phyloP scores from a whole-genome alignment of 2,113 vertebrate species.

The Myiozetetes cayanensis region DNA sequence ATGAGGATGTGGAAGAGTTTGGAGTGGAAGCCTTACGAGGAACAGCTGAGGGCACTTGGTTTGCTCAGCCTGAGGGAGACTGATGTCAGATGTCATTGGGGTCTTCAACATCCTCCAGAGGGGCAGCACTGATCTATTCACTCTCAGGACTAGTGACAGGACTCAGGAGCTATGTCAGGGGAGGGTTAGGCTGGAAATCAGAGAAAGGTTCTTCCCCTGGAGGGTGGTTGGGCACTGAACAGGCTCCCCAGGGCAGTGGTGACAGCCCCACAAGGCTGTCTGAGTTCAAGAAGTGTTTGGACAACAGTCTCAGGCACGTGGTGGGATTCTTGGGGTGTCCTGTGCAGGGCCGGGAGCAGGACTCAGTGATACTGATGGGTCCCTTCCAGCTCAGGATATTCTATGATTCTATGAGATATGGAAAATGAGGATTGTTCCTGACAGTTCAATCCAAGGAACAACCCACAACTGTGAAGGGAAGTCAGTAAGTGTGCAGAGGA shows the following conservation, averaged over 20 bases:
- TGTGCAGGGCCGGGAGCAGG: background rate
- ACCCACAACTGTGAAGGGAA: background rate
- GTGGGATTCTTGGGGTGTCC: background rate
- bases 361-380: background rate
- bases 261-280: background rate
- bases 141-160: accelerated
- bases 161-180: background rate
- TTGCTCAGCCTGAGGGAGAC: background rate
- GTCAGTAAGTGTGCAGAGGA: background rate
- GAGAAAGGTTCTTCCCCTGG: background rate
- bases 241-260: background rate
- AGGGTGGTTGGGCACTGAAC: background rate
- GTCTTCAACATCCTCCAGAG: background rate
- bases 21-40: background rate
- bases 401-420: background rate
- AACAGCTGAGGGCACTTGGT: background rate
- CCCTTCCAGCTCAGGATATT: background rate
- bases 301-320: background rate
- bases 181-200: background rate
- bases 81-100: background rate
- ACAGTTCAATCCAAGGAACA: background rate
- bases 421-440: background rate
- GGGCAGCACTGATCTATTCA: background rate
- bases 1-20: background rate
- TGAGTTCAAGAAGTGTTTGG: background rate